phyloP scores from a whole-genome alignment of 2,113 vertebrate genomes.

The Orycteropus afer region DNA sequence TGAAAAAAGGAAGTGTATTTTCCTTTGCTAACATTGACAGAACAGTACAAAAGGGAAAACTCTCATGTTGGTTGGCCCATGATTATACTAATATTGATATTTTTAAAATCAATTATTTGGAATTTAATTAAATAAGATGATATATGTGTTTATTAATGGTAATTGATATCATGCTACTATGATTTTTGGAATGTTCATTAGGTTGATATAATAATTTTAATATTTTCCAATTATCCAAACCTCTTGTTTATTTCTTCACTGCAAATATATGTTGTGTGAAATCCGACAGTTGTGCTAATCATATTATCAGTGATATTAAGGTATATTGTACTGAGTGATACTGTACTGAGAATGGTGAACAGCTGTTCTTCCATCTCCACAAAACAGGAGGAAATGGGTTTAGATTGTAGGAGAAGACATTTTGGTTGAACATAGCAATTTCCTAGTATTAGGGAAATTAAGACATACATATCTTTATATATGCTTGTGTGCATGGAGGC shows the following conservation, averaged over 20 bases:
- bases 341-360: not conserved
- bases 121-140: constrained; percentile 47
- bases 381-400: constrained; percentile 21
- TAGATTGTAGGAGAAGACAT: constrained; percentile 17
- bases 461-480: constrained; percentile 2
- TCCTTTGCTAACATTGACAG: not conserved
- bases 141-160: not conserved
- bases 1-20: constrained; percentile 2
- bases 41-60: not conserved
- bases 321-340: not conserved
- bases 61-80: not conserved
- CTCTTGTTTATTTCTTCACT: constrained; percentile 48
- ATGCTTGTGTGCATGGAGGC: too few relatives aligned
- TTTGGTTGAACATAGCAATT: constrained; percentile 22
- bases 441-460: not conserved
- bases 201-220: constrained; percentile 25
- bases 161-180: not conserved
- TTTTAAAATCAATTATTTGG: not conserved
- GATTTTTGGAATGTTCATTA: constrained; percentile 21
- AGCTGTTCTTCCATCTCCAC: not conserved
- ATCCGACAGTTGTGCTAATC: not conserved
- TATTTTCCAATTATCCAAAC: constrained; percentile 26
- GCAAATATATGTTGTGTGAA: constrained; percentile 31
- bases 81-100: not conserved
- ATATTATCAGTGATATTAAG: not conserved